Conservation (phyloP, 2,113 vertebrate genomes). For the Orycteropus afer region DNA sequence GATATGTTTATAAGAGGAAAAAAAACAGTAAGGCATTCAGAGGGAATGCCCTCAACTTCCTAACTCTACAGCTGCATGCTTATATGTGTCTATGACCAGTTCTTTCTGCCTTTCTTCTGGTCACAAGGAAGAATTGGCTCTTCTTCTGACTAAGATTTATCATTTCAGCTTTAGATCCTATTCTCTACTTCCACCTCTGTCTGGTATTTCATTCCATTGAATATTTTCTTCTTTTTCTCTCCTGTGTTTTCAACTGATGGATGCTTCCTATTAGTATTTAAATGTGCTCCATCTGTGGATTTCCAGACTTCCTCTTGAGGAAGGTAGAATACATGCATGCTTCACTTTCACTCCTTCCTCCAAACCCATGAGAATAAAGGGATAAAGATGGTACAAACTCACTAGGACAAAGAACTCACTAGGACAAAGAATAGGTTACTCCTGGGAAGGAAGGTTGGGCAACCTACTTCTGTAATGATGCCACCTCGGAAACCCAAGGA, state of each 20-base stretch:
- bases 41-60: background rate
- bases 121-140: background rate
- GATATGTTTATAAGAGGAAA: background rate
- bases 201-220: background rate
- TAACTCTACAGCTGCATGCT: background rate
- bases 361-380: background rate
- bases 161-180: background rate
- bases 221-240: background rate
- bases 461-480: no score
- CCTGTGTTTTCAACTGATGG: background rate
- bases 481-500: no score
- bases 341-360: background rate
- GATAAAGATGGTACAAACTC: background rate
- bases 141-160: background rate
- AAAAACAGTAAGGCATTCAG: background rate
- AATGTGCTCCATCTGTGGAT: background rate
- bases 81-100: fast-evolving
- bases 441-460: no score
- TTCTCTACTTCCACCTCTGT: background rate
- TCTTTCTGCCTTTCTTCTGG: background rate
- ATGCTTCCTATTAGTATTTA: background rate
- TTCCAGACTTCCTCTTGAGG: background rate
- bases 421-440: no score
- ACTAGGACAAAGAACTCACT: background rate
- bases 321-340: background rate